A percentile compares a stretch with the other conserved stretches of the same genome.
Conservation (phyloP, 2,797 vertebrate species). For the Halcyon leucocephala region DNA sequence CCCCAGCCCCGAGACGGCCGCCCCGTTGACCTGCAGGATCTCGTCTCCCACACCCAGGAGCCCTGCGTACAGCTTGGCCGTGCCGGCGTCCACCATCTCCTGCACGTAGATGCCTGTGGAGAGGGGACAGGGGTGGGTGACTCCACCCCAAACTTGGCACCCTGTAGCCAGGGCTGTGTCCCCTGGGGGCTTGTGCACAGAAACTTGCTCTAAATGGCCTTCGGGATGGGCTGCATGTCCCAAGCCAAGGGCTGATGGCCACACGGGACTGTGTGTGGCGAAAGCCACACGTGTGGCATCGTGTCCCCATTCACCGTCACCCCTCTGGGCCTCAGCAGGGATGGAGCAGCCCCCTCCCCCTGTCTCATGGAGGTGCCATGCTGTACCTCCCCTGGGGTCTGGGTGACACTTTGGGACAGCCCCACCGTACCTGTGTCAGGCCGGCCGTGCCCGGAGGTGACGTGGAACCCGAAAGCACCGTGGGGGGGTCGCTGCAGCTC, state of each 20-base stretch:
- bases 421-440: slow-evolving; percentile 85
- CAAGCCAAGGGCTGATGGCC: not conserved
- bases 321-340: not conserved
- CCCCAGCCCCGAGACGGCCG: slow-evolving; percentile 86
- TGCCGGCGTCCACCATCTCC: slow-evolving; percentile 85
- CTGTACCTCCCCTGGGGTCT: accelerated
- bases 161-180: accelerated
- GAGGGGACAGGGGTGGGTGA: accelerated
- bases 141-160: not conserved
- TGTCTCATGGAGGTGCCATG: accelerated
- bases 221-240: accelerated
- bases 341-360: not conserved
- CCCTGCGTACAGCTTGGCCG: slow-evolving; percentile 89
- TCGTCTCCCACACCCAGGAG: slow-evolving; percentile 92
- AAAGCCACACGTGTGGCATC: accelerated
- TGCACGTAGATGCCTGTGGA: slow-evolving; percentile 91
- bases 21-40: slow-evolving; percentile 93
- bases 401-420: accelerated
- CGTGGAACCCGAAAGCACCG: slow-evolving; percentile 89
- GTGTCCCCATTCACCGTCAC: accelerated
- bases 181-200: not conserved
- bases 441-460: slow-evolving; percentile 91
- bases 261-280: accelerated
- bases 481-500: slow-evolving; percentile 87
- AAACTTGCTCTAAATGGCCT: not conserved